Evolutionary conservation across 2,113 vertebrate species (phyloP), one percentile per base, ranked within the genome.

Genomic region (Brachyhypopomus occidentalis): DNA sequence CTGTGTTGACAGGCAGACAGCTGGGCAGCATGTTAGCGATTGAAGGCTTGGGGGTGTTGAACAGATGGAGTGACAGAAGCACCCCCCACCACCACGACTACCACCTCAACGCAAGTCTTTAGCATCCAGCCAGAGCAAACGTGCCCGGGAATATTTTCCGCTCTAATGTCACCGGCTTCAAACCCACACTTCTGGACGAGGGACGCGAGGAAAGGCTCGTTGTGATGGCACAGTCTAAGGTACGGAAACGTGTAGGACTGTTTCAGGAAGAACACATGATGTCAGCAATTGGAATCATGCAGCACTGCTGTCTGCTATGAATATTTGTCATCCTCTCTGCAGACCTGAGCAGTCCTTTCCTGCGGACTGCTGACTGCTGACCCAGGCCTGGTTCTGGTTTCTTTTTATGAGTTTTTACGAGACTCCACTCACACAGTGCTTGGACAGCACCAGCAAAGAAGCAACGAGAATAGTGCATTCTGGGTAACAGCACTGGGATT

Each of bases 331-430:
- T 78, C 52, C 17, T 6, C n/a, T 66, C 23, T 60, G 4, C 45
- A 9, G 34, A 19, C 67, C 23, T 41, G 75, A 77, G 70, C 77
- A 80, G 80, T 71, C 72, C 60, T 73, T 63, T 84, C 77, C 60
- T n/a, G 62, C 70, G 70, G 75, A 81, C 9, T 81, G 83, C 83
- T 84, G 75, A 81, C 9, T 81, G 83, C 83, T 84, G 79, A 81
- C 72, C 56, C 70, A 84, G 75, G 55, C 60, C 56, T 60, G 27
- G 55, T 66, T 83, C 27, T 45, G 81, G 81, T 77, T 84, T 79
- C 67, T 59, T 81, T 84, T 83, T 79, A 76, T 78, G 77, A 78
- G 72, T 62, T 77, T 34, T 80, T 55, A 55, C 64, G 63, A 41
- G 67, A 72, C 36, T 74, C 25, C 75, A 56, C 66, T 75, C 74